Evolutionary conservation across 2,113 vertebrate species (phyloP), one percentile per base, ranked within the genome.

Genomic region (Phocoena sinus): DNA sequence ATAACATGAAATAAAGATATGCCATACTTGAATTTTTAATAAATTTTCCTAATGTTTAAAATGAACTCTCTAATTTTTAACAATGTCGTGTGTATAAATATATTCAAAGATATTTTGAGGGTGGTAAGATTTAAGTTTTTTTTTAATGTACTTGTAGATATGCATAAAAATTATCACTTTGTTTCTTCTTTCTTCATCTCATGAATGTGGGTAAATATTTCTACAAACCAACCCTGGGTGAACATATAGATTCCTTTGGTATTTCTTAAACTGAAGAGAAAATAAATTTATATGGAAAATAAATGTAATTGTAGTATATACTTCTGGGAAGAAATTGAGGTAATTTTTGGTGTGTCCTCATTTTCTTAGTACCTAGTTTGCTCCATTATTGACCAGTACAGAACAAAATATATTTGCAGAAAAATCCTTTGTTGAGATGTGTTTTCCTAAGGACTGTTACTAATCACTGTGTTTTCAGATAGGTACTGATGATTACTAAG

Each of bases 181-280:
- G 77, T 98, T 98, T 98, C 94, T 98, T 98, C 98, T 98, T 99
- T 98, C 98, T 98, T 99, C 98, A 98, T 99, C 99, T 99, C 98
- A 99, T 99, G 98, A 99, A 98, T 99, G 97, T 99, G 99, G 98
- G 98, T 99, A 98, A 99, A 99, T 99, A 98, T 99, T 99, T 98
- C 99, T 99, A 99, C 98, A 99, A 44, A 79, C 41, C 60, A 99
- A 99, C 95, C 98, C 98, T 99, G 98, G 98, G 98, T 98, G 98
- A 99, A 99, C 99, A 95, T 99, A 97, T 99, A 99, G 99, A 99
- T 99, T 99, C 98, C 97, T 99, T 99, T 99, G 98, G 98, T 99
- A 99, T 99, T 98, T 98, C 98, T 98, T 98, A 98, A 87, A 95
- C 70, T 79, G 77, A 83, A 96, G 95, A 97, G 94, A 95, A 91